Conservation (phyloP, 2,888 invertebrate species). For the Bellardia pandia region DNA sequence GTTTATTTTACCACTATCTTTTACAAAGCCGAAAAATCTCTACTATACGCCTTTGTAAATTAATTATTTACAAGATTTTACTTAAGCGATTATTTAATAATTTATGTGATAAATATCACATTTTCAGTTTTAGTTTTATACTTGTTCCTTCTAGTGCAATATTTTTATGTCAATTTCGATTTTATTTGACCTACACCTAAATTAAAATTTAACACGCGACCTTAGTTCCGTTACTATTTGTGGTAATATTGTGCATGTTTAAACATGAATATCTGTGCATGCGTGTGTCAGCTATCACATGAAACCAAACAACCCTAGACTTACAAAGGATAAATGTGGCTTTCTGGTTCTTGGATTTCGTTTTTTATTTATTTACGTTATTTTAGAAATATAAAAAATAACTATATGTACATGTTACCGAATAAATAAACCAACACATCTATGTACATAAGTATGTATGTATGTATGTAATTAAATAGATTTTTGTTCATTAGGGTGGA, state of each 20-base stretch:
- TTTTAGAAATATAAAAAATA: not conserved
- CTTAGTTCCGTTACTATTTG: constrained; percentile 10
- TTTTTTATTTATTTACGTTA: not conserved
- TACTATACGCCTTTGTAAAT: not conserved
- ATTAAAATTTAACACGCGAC: constrained; percentile 81
- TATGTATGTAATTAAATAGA: not conserved
- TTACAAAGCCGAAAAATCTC: not conserved
- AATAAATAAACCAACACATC: not conserved
- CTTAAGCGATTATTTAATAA: not conserved
- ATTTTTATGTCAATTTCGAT: constrained; percentile 70
- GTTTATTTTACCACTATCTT: no score
- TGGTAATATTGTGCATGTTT: not conserved
- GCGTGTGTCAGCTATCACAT: not conserved
- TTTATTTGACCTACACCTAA: constrained; percentile 82
- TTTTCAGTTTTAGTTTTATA: not conserved
- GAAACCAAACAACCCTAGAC: constrained; percentile 42
- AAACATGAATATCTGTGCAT: not conserved
- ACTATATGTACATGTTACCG: not conserved
- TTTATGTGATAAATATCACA: not conserved
- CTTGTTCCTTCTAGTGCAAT: not conserved
- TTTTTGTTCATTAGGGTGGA: no score
- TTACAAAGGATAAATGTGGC: not conserved
- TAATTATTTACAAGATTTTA: not conserved
- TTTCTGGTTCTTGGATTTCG: constrained; percentile 34
- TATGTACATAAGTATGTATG: not conserved